Conservation (phyloP, 1,140 invertebrate genomes). For the Dendrolimus punctatus region DNA sequence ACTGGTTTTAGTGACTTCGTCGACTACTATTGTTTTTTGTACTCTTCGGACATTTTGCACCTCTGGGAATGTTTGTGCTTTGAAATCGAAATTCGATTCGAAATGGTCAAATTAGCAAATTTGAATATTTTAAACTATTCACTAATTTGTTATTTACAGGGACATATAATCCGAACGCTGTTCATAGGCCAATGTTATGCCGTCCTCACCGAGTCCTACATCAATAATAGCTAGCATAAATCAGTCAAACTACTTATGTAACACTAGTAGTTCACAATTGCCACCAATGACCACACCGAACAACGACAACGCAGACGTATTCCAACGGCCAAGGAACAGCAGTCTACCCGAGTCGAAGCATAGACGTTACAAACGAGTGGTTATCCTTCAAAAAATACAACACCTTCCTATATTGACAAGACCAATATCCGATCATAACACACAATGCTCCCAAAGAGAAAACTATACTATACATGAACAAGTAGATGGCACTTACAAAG, state of each 20-base stretch:
- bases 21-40: too few relatives aligned
- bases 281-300: slow-evolving; percentile 11
- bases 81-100: too few relatives aligned
- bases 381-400: slow-evolving; percentile 38
- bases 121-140: neutral
- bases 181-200: slow-evolving; percentile 45
- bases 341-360: slow-evolving; percentile 15
- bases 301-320: slow-evolving; percentile 28
- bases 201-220: slow-evolving; percentile 62
- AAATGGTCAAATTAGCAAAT: neutral
- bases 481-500: slow-evolving; percentile 19
- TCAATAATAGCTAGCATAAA: slow-evolving; percentile 63
- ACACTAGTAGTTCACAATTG: slow-evolving; percentile 27
- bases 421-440: slow-evolving; percentile 3
- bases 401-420: slow-evolving; percentile 12
- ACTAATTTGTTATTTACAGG: slow-evolving; percentile 28
- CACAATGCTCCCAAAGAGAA: slow-evolving; percentile 11
- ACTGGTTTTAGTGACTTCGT: too few relatives aligned
- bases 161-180: slow-evolving; percentile 33
- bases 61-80: too few relatives aligned
- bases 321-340: slow-evolving; percentile 29
- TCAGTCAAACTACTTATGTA: slow-evolving; percentile 61
- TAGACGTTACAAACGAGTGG: slow-evolving; percentile 38
- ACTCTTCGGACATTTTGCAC: too few relatives aligned
- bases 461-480: slow-evolving; percentile 28